Evolutionary conservation across 2,113 vertebrate species (phyloP), one percentile per base, ranked within the genome.

Genomic region (Todiramphus chloris): DNA sequence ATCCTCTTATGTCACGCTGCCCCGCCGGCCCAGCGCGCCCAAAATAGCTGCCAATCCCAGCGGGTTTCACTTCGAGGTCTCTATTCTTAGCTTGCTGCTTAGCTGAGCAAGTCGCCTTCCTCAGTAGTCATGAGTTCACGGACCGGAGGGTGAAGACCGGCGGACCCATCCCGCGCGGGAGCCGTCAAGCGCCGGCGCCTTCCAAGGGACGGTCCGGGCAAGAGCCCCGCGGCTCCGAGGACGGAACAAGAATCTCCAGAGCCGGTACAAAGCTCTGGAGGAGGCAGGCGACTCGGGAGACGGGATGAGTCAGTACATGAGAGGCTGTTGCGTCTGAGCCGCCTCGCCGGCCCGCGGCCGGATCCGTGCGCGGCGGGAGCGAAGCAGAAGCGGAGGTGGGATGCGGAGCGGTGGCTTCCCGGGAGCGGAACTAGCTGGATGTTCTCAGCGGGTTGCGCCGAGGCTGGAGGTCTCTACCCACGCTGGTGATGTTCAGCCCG

Each of bases 21-120:
- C 92, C 89, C 41, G 84, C 91, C 80, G 81, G 91, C 94, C 37
- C 62, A 91, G 69, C 1, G 60, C 10, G 56, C 95, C 56, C 64
- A 74, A 96, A 97, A 97, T 97, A 97, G 94, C 96, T 82, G 93
- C 94, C 95, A 97, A 96, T 96, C 97, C 91, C 93, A 30, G 89
- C 30, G 87, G 95, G 94, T 97, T 97, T 96, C 95, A 93, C 96
- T 97, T 97, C 93, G 83, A 84, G 69, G 41, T 88, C 86, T 96
- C 96, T 97, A 97, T 97, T 97, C 97, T 97, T 95, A 95, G 96
- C 95, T 37, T 9, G 73, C 94, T 81, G 84, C 89, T 67, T 58
- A 84, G 84, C 92, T 82, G 93, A 94, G 77, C 87, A 70, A 92
- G 93, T 72, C 21, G 69, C 64, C 16, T 95, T 92, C 2, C 95